Percentiles rank a stretch among this genome's conserved stretches.
Conservation (phyloP, 2,797 vertebrate genomes). For the Xenentodon cancila region DNA sequence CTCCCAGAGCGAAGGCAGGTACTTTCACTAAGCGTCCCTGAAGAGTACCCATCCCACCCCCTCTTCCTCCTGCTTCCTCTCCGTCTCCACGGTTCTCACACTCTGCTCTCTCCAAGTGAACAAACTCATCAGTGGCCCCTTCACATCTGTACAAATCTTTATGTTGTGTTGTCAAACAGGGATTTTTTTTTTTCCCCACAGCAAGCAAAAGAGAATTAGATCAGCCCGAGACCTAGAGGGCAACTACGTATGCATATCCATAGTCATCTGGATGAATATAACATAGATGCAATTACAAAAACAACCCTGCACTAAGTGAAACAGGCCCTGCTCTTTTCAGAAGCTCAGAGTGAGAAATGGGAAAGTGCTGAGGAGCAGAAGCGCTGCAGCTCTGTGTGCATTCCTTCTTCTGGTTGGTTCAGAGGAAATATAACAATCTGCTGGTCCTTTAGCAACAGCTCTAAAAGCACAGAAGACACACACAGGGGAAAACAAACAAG, state of each 20-base stretch:
- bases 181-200: slow-evolving; percentile 23
- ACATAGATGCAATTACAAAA: too few species aligned
- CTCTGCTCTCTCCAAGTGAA: slow-evolving; percentile 27
- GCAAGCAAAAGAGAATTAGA: slow-evolving; percentile 36
- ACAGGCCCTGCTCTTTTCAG: slow-evolving; percentile 1
- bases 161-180: slow-evolving; percentile 65
- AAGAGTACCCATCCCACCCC: slow-evolving; percentile 36
- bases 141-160: slow-evolving; percentile 66
- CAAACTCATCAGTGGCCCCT: slow-evolving; percentile 61
- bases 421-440: slow-evolving; percentile 38
- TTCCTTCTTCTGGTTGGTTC: slow-evolving; percentile 12
- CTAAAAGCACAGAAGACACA: slow-evolving; percentile 25
- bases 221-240: slow-evolving; percentile 35
- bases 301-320: not conserved
- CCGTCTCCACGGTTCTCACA: slow-evolving; percentile 23
- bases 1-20: slow-evolving; percentile 61
- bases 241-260: slow-evolving; percentile 1
- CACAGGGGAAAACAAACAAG: slow-evolving; percentile 29
- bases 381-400: slow-evolving; percentile 25
- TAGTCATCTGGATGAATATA: not conserved
- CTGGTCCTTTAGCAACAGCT: slow-evolving; percentile 24
- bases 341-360: not conserved
- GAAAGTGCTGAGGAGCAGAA: slow-evolving; percentile 30
- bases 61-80: slow-evolving; percentile 10
- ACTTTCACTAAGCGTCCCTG: slow-evolving; percentile 61